Percentiles rank a stretch among this genome's conserved stretches.
phyloP scores from a whole-genome alignment of 2,888 invertebrate genomes.

The Teleogryllus oceanicus region DNA sequence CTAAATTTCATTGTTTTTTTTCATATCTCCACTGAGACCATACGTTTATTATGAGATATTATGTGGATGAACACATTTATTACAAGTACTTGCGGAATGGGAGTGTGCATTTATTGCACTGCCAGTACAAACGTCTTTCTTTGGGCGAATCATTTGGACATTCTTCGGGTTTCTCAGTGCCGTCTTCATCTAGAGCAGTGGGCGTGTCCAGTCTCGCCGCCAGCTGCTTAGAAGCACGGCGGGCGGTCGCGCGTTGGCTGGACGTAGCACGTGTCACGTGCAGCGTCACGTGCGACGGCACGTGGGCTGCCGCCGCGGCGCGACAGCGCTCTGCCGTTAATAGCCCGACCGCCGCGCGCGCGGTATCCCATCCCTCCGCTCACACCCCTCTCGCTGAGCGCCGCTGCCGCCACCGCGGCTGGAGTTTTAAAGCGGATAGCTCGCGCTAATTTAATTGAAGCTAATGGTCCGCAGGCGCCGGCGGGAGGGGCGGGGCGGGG shows the following conservation, averaged over 20 bases:
- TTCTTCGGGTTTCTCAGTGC: too few relatives aligned
- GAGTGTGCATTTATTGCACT: too few relatives aligned
- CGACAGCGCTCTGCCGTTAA: slow-evolving; percentile 2
- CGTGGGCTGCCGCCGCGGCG: neutral
- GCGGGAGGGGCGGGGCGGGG: neutral
- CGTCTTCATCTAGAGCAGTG: too few relatives aligned
- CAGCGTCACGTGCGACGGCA: neutral
- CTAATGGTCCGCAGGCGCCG: neutral
- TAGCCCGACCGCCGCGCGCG: neutral
- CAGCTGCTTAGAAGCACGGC: neutral
- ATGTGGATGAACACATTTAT: too few relatives aligned
- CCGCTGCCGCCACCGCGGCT: neutral
- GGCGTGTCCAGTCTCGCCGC: too few relatives aligned
- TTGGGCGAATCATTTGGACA: too few relatives aligned
- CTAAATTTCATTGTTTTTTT: too few relatives aligned
- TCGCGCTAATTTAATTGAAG: slow-evolving; percentile 9
- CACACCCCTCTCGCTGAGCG: neutral
- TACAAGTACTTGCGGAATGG: too few relatives aligned
- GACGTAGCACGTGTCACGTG: neutral
- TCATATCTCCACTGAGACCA: too few relatives aligned
- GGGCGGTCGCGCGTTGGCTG: neutral
- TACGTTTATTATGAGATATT: too few relatives aligned
- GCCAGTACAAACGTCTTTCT: too few relatives aligned
- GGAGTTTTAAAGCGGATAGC: slow-evolving; percentile 18
- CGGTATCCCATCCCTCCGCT: neutral